A percentile compares a stretch with the other conserved stretches of the same genome.
These are phyloP conservation scores for Musca vetustissima DNA, from an alignment of 1,140 invertebrate species.

Conservation along the genomic window DNA sequence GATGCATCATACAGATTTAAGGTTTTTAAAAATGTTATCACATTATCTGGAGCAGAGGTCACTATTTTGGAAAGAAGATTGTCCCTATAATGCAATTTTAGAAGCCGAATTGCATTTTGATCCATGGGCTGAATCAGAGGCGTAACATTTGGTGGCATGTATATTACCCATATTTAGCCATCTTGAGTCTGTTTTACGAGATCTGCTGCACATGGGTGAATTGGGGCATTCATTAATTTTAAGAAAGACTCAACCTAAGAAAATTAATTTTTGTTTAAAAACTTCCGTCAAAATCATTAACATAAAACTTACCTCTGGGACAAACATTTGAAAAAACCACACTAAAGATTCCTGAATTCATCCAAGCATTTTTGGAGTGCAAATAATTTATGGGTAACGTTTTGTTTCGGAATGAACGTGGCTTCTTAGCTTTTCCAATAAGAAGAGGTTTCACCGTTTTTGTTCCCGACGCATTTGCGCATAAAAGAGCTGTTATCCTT, in stretches of 20 bases:
- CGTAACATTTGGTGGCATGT: constrained; percentile 57
- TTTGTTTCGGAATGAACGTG: constrained; percentile 38
- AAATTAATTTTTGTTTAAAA: too few species aligned
- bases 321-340: constrained; percentile 49
- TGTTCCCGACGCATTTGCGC: constrained; percentile 38
- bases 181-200: constrained; percentile 29
- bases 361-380: too few species aligned
- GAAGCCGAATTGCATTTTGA: constrained; percentile 54
- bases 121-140: constrained; percentile 58
- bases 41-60: background rate
- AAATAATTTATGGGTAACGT: constrained; percentile 41
- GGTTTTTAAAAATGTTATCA: constrained; percentile 13
- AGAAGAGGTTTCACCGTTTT: constrained; percentile 41
- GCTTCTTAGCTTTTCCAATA: constrained; percentile 43
- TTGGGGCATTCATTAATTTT: constrained; percentile 42
- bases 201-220: constrained; percentile 33
- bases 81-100: constrained; percentile 26
- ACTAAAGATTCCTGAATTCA: constrained; percentile 44
- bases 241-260: constrained; percentile 34
- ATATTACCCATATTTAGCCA: constrained; percentile 36
- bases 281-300: too few species aligned
- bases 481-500: constrained; percentile 33
- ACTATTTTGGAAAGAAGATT: background rate
- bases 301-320: constrained; percentile 41
- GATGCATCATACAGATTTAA: constrained; percentile 22